phyloP scores from a whole-genome alignment of 2,113 vertebrate species.

The Bubo scandiacus region DNA sequence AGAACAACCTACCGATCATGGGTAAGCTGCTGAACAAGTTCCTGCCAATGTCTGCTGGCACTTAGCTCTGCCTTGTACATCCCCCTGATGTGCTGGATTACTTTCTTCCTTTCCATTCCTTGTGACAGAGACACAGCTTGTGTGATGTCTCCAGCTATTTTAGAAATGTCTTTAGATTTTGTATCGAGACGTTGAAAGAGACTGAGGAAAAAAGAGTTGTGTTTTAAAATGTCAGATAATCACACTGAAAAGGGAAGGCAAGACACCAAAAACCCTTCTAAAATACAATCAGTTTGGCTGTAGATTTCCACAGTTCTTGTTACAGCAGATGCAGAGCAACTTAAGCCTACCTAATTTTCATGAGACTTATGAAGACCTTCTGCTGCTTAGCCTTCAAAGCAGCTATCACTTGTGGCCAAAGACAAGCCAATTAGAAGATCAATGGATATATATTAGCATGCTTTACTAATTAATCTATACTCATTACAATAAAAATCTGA shows the following conservation, averaged over 20 bases:
- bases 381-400: background rate
- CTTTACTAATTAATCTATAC: background rate
- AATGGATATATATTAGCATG: background rate
- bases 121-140: slow-evolving; percentile 93
- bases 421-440: background rate
- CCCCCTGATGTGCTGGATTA: slow-evolving; percentile 94
- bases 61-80: slow-evolving; percentile 94
- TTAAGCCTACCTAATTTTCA: background rate
- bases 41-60: slow-evolving; percentile 95
- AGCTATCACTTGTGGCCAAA: background rate
- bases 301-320: background rate
- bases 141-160: slow-evolving; percentile 95
- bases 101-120: slow-evolving; percentile 96
- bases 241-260: background rate
- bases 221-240: background rate
- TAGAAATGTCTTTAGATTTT: slow-evolving; percentile 96
- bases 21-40: slow-evolving; percentile 92
- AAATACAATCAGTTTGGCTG: background rate
- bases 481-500: background rate
- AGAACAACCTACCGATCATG: slow-evolving; percentile 85
- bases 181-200: slow-evolving; percentile 93
- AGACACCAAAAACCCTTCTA: background rate
- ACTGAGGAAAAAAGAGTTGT: slow-evolving; percentile 62
- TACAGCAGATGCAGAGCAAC: background rate
- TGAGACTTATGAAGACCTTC: background rate